Evolutionary conservation across 2,113 vertebrate genomes (phyloP), one percentile per base, ranked within the genome.

Genomic region (Australoheros scitulus): DNA sequence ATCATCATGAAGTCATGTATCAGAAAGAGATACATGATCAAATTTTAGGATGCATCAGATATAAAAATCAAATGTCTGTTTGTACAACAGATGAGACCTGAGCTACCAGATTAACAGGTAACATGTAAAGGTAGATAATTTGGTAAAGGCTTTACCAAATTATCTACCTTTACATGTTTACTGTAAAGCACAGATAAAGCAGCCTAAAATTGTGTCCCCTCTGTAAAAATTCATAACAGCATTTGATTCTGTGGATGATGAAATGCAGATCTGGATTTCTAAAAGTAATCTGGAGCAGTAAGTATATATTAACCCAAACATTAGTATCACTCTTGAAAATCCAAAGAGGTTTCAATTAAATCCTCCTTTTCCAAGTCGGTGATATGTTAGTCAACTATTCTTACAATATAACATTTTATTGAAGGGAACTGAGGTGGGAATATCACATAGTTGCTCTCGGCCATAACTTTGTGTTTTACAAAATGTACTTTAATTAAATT

Each of bases 291-390:
- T 52, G 50, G 17, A 52, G 50, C 50, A 7, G 5, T 6, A 52
- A 52, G 4, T 52, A 18, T 18, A 52, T 52, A 52, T 52, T 52
- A 18, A 52, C 47, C 14, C 47, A 15, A 50, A 47, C 43, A 13
- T 14, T 47, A 3, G 15, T 7, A 3, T 52, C 50, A 52, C 17
- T 15, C 6, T 50, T 18, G 5, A 50, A 55, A 80, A 72, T 77
- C 59, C 18, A 78, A 4, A 20, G 72, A 41, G 57, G 58, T 81
- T 77, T 57, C 74, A 65, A 32, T 9, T 81, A 61, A 87, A 89
- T 43, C 56, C 50, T 76, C 41, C 64, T 75, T 47, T 88, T 61
- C 15, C 36, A 89, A 91, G 80, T 90, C 89, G 91, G 88, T 76
- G 55, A 59, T 91, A 89, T 89, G 72, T 81, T 82, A 86, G 63